Percentiles rank a stretch among this genome's conserved stretches.
Conservation (phyloP, 64 coral and sea anemone genomes). For the Trachythela sp. region DNA sequence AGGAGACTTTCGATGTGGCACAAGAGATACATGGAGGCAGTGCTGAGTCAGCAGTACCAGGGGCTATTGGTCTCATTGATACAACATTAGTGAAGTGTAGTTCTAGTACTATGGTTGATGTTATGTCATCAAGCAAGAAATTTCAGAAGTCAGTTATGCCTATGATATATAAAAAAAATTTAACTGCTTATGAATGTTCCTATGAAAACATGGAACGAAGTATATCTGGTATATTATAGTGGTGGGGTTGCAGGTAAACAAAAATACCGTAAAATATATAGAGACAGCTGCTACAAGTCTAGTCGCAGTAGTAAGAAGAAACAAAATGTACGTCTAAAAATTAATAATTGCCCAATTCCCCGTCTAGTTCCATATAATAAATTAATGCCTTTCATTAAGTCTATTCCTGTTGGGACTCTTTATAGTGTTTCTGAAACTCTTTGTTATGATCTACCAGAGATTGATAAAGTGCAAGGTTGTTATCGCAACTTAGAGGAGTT, state of each 20-base stretch:
- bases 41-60: slow-evolving; percentile 15
- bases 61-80: slow-evolving; percentile 32
- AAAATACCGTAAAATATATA: slow-evolving; percentile 43
- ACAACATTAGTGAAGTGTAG: slow-evolving; percentile 32
- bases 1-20: slow-evolving; percentile 34
- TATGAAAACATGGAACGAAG: slow-evolving; percentile 22
- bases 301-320: slow-evolving; percentile 5
- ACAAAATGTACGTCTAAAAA: background rate
- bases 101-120: slow-evolving; percentile 15
- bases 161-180: slow-evolving; percentile 10
- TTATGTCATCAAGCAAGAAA: slow-evolving; percentile 30
- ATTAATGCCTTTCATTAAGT: slow-evolving; percentile 44
- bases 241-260: slow-evolving; percentile 47
- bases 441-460: slow-evolving; percentile 37
- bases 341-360: slow-evolving; percentile 17
- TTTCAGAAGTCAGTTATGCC: slow-evolving; percentile 27
- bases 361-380: slow-evolving; percentile 33
- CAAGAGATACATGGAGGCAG: slow-evolving; percentile 50
- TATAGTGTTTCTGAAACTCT: slow-evolving; percentile 50
- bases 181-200: slow-evolving; percentile 29
- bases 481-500: slow-evolving; percentile 35
- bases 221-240: slow-evolving; percentile 32
- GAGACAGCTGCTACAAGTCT: slow-evolving; percentile 23
- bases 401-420: slow-evolving; percentile 39
- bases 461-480: slow-evolving; percentile 28